Evolutionary conservation across 2,888 invertebrate species (phyloP).

Genomic region (Lacanobia oleracea): DNA sequence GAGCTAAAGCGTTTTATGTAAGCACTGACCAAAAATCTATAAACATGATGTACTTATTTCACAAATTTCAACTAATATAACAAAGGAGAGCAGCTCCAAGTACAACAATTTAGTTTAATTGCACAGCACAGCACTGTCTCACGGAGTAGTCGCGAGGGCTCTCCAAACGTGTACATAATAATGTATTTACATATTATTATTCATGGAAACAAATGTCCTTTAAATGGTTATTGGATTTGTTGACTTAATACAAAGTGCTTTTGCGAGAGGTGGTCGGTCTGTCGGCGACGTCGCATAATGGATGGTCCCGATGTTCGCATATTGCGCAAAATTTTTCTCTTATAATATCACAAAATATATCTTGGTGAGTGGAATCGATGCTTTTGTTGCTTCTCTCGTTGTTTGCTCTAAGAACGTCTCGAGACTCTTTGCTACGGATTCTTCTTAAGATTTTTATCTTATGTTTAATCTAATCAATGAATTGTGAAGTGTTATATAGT

Average conservation of each 20-base stretch:
- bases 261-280: slow-evolving; percentile 84
- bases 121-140: slow-evolving; percentile 54
- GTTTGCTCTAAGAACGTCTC: slow-evolving; percentile 58
- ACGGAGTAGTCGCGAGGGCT: slow-evolving; percentile 63
- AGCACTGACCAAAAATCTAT: background rate
- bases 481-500: background rate
- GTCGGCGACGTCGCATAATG: slow-evolving; percentile 82
- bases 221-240: slow-evolving; percentile 88
- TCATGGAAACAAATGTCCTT: slow-evolving; percentile 88
- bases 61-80: slow-evolving; percentile 12
- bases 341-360: slow-evolving; percentile 79
- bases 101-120: slow-evolving; percentile 56
- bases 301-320: slow-evolving; percentile 79
- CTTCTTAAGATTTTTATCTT: slow-evolving; percentile 48
- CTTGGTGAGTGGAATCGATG: slow-evolving; percentile 65
- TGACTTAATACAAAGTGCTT: slow-evolving; percentile 89
- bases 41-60: slow-evolving; percentile 2
- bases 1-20: background rate
- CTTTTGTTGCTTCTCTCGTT: slow-evolving; percentile 65
- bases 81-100: slow-evolving; percentile 3
- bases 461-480: slow-evolving; percentile 21
- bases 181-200: slow-evolving; percentile 87
- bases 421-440: slow-evolving; percentile 24
- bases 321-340: slow-evolving; percentile 84
- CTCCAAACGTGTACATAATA: slow-evolving; percentile 75